Percentiles rank a stretch among this genome's conserved stretches.
phyloP scores from a whole-genome alignment of 2,113 vertebrate genomes.

The Ptilonorhynchus violaceus region DNA sequence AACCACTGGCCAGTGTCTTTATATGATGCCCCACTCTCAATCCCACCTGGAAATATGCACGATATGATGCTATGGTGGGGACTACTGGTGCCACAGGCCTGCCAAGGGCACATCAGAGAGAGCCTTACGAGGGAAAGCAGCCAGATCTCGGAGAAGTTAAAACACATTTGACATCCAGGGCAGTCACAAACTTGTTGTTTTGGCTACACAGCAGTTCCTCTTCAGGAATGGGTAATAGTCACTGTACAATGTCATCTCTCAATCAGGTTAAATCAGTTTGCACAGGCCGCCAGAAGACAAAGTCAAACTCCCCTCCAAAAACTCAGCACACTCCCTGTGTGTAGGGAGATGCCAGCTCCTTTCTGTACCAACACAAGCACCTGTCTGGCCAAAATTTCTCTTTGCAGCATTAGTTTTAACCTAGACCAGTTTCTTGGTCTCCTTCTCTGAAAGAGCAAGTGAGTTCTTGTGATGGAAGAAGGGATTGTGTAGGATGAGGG shows the following conservation, averaged over 20 bases:
- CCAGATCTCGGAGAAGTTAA: neutral
- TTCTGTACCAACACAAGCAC: neutral
- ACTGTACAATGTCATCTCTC: neutral
- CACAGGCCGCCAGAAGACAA: neutral
- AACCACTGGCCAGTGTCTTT: neutral
- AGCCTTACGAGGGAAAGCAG: neutral
- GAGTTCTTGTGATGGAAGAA: neutral
- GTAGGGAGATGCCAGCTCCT: neutral
- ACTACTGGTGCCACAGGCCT: neutral
- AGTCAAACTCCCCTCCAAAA: neutral
- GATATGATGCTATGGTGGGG: neutral
- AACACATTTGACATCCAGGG: neutral
- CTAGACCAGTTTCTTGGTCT: neutral
- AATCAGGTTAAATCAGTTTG: neutral
- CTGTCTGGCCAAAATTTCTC: neutral
- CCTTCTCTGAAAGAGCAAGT: neutral
- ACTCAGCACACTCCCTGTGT: neutral
- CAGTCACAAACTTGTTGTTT: neutral
- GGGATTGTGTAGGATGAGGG: rapidly evolving
- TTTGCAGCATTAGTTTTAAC: neutral
- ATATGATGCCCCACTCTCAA: neutral
- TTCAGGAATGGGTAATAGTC: neutral
- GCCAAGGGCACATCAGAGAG: neutral
- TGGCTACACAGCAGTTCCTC: neutral
- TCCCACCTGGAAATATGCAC: neutral